These are phyloP conservation scores for Epicauta chinensis DNA, from an alignment of 1,140 invertebrate species.

Conservation along the genomic window DNA sequence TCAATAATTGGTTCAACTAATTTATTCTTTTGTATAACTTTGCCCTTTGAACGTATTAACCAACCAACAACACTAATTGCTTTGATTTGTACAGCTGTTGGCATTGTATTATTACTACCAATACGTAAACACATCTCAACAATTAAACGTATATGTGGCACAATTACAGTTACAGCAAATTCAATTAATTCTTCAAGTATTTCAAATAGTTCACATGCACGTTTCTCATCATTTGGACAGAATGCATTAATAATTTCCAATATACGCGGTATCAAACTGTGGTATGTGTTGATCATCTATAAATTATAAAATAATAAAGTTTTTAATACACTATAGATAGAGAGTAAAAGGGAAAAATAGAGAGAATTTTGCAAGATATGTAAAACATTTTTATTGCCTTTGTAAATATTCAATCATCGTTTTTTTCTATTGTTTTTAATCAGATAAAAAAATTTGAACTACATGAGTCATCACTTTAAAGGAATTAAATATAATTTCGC, in stretches of 20 bases:
- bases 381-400: no score
- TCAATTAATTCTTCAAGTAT: slow-evolving; percentile 68
- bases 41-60: slow-evolving; percentile 62
- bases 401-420: no score
- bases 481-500: no score
- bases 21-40: slow-evolving; percentile 67
- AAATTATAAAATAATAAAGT: slow-evolving; percentile 25
- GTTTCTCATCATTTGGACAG: slow-evolving; percentile 48
- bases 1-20: slow-evolving; percentile 64
- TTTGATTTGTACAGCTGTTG: slow-evolving; percentile 57
- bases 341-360: no score
- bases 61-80: slow-evolving; percentile 60
- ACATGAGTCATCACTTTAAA: no score
- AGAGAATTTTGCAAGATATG: no score
- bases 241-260: slow-evolving; percentile 54
- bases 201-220: slow-evolving; percentile 60
- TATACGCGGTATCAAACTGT: slow-evolving; percentile 56
- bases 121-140: slow-evolving; percentile 63
- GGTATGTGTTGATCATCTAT: slow-evolving; percentile 54
- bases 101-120: slow-evolving; percentile 48
- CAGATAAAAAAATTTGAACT: no score
- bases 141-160: slow-evolving; percentile 58
- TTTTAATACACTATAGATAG: no score
- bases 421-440: no score
- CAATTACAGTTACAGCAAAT: slow-evolving; percentile 54